phyloP scores from a whole-genome alignment of 2,888 invertebrate species.

The Molorchus minor region DNA sequence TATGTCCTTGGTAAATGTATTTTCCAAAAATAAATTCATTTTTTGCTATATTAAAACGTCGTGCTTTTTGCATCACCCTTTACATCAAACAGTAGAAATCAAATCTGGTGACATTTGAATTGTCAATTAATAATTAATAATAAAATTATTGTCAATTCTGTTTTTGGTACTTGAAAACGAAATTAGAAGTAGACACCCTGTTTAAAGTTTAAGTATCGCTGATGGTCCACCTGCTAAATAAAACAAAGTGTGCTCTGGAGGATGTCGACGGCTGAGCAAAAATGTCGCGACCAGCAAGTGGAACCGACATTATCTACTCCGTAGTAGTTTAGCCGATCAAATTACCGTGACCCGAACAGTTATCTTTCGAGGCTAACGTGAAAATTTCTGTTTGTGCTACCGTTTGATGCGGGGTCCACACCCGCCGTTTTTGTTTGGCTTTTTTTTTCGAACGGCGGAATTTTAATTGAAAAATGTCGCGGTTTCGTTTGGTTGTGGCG shows the following conservation, averaged over 20 bases:
- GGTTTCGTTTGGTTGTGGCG: not conserved
- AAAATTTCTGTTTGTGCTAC: not conserved
- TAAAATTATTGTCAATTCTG: too few species aligned
- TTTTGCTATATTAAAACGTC: too few species aligned
- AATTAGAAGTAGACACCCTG: too few species aligned
- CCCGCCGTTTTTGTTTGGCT: not conserved
- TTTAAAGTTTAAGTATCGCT: constrained; percentile 17
- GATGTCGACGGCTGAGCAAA: constrained; percentile 51
- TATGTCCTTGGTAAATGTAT: too few species aligned
- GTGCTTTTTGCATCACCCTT: too few species aligned
- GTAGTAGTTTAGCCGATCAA: constrained; percentile 5
- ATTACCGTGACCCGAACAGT: constrained; percentile 25
- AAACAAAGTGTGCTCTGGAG: constrained; percentile 21
- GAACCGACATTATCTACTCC: constrained; percentile 48
- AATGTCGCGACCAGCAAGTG: constrained; percentile 54
- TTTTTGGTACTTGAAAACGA: too few species aligned
- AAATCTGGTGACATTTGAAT: too few species aligned
- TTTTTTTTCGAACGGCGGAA: not conserved
- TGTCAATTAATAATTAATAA: too few species aligned
- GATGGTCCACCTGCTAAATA: constrained; percentile 33
- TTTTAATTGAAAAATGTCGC: constrained; percentile 8
- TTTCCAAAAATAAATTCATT: too few species aligned
- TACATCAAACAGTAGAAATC: too few species aligned
- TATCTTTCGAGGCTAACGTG: not conserved
- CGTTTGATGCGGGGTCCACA: not conserved